These are phyloP conservation scores for Drosophila virilis DNA, from an alignment of 1,140 invertebrate genomes.

Conservation along the genomic window DNA sequence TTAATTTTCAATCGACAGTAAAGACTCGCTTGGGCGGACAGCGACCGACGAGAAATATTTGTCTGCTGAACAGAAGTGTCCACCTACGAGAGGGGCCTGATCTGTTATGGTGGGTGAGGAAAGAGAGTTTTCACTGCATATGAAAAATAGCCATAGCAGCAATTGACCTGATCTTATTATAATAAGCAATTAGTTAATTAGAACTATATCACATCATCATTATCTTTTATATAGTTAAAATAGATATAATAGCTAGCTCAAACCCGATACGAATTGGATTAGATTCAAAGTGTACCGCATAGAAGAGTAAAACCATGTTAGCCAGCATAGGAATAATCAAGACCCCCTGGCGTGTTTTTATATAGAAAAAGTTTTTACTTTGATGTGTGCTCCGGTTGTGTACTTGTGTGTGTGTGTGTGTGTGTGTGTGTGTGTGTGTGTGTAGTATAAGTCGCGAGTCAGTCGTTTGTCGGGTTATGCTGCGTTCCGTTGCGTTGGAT, in stretches of 20 bases:
- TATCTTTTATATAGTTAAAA: neutral
- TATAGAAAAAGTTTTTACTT: constrained; percentile 78
- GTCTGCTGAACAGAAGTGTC: too few relatives aligned
- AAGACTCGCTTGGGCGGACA: too few relatives aligned
- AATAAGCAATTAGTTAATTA: neutral
- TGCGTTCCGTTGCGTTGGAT: constrained; percentile 56
- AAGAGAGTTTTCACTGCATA: too few relatives aligned
- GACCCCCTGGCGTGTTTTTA: constrained; percentile 80
- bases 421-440: constrained; percentile 18
- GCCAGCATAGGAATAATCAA: constrained; percentile 51
- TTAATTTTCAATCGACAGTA: too few relatives aligned
- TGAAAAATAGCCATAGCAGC: too few relatives aligned
- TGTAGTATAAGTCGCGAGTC: constrained; percentile 33
- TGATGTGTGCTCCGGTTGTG: constrained; percentile 58
- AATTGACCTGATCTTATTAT: too few relatives aligned
- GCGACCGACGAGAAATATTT: too few relatives aligned
- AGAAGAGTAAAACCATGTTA: constrained; percentile 10
- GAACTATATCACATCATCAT: constrained; percentile 7
- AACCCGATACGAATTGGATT: constrained; percentile 1
- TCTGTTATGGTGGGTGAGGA: too few relatives aligned
- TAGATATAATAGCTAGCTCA: neutral
- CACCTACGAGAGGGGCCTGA: too few relatives aligned
- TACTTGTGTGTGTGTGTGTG: constrained; percentile 7
- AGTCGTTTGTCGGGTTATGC: constrained; percentile 43
- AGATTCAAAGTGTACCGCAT: constrained; percentile 17